phyloP scores from a whole-genome alignment of 30 jellyfish, hydroid and myxozoan species.

The Chrysaora quinquecirrha region DNA sequence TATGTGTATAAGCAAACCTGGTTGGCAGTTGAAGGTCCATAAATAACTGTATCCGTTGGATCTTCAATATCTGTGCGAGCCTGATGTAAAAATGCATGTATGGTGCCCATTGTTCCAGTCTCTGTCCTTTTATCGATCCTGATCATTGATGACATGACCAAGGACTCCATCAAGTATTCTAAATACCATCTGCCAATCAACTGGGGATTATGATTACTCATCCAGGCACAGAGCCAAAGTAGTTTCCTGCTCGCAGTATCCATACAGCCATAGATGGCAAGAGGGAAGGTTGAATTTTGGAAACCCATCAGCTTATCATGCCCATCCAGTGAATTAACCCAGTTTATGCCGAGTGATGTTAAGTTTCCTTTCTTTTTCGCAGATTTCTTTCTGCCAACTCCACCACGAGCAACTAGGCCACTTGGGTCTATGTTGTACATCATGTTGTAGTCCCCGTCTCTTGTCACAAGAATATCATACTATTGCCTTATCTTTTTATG shows the following conservation, averaged over 20 bases:
- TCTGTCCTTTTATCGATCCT: conserved; percentile 26
- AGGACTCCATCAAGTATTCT: too few species aligned
- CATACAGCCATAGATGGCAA: too few species aligned
- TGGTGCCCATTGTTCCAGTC: conserved; percentile 38
- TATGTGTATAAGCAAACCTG: too few species aligned
- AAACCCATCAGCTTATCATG: too few species aligned
- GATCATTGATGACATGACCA: conserved; percentile 3
- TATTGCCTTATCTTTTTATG: neutral
- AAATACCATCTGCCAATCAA: too few species aligned
- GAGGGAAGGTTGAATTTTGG: too few species aligned
- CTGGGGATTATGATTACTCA: too few species aligned
- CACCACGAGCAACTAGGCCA: conserved; percentile 11
- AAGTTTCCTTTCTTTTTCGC: too few species aligned
- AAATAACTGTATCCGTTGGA: too few species aligned
- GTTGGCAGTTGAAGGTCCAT: too few species aligned
- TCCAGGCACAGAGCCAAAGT: conserved; percentile 29
- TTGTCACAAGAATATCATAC: neutral
- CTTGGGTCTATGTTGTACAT: too few species aligned
- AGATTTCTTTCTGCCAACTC: neutral
- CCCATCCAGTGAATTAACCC: conserved; percentile 40
- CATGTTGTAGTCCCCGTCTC: too few species aligned
- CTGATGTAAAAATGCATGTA: conserved; percentile 21
- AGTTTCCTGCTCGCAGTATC: conserved; percentile 38
- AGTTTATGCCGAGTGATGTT: conserved; percentile 20
- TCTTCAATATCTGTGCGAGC: conserved; percentile 6